phyloP scores from a whole-genome alignment of 2,113 vertebrate species.

The Pholis gunnellus region DNA sequence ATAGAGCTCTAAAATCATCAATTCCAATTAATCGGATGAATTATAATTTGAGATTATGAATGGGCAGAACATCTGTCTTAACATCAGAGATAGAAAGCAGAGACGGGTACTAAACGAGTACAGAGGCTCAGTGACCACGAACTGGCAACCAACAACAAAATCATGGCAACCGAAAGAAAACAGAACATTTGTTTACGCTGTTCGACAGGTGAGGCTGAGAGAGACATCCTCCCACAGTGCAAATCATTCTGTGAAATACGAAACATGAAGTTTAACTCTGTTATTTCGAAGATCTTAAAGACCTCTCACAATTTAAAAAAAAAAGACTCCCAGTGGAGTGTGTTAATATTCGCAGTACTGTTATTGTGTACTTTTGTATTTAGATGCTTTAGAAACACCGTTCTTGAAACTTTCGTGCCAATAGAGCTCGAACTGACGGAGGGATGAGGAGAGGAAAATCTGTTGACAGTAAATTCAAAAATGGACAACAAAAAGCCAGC shows the following conservation, averaged over 20 bases:
- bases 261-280: background rate
- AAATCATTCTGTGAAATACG: background rate
- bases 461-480: constrained; percentile 36
- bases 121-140: too few relatives aligned
- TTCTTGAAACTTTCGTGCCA: background rate
- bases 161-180: background rate
- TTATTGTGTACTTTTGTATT: too few relatives aligned
- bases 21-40: too few relatives aligned
- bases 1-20: too few relatives aligned
- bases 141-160: background rate
- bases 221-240: background rate
- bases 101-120: too few relatives aligned
- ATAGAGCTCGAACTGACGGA: background rate
- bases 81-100: background rate
- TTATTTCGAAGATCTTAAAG: background rate
- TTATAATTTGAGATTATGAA: too few relatives aligned
- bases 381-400: too few relatives aligned
- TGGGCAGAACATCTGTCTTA: too few relatives aligned
- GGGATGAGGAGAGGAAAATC: background rate
- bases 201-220: background rate
- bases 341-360: too few relatives aligned
- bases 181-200: background rate
- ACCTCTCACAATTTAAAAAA: background rate
- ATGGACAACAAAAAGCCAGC: constrained; percentile 30
- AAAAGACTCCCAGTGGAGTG: background rate